phyloP scores from a whole-genome alignment of 2,113 vertebrate genomes.

The Urocolius indicus region DNA sequence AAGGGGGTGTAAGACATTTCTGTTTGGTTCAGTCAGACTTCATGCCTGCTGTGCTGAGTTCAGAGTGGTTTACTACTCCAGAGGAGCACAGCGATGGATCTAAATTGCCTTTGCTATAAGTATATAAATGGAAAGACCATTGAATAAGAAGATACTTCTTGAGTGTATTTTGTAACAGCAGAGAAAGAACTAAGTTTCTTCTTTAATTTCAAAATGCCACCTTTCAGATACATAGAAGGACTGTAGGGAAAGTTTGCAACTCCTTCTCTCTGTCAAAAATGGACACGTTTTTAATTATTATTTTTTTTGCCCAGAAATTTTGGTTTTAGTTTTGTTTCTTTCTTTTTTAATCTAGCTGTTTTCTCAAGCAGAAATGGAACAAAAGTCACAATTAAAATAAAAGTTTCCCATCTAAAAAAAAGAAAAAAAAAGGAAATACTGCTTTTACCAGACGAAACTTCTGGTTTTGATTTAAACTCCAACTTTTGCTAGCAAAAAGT shows the following conservation, averaged over 20 bases:
- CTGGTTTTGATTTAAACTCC: not conserved
- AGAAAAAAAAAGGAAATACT: not conserved
- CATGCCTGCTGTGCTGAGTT: rapidly evolving
- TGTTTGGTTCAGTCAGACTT: not conserved
- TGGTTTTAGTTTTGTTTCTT: not conserved
- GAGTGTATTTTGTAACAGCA: not conserved
- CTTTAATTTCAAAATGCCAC: not conserved
- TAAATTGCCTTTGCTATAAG: not conserved
- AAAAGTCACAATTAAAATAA: not conserved
- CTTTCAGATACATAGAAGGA: not conserved
- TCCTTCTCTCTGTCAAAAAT: not conserved
- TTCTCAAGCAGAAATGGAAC: not conserved
- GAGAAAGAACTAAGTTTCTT: not conserved
- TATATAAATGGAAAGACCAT: not conserved
- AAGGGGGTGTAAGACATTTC: rapidly evolving
- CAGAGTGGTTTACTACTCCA: not conserved
- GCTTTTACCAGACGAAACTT: not conserved
- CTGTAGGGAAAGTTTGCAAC: not conserved
- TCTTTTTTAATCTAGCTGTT: not conserved
- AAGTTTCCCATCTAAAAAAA: not conserved
- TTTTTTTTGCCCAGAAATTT: not conserved
- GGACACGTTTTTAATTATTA: not conserved
- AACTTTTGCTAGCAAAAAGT: not conserved
- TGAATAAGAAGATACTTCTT: not conserved
- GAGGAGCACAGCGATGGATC: not conserved